Conservation (phyloP, 2,888 invertebrate species). For the Amblyjoppa fuscipennis region DNA sequence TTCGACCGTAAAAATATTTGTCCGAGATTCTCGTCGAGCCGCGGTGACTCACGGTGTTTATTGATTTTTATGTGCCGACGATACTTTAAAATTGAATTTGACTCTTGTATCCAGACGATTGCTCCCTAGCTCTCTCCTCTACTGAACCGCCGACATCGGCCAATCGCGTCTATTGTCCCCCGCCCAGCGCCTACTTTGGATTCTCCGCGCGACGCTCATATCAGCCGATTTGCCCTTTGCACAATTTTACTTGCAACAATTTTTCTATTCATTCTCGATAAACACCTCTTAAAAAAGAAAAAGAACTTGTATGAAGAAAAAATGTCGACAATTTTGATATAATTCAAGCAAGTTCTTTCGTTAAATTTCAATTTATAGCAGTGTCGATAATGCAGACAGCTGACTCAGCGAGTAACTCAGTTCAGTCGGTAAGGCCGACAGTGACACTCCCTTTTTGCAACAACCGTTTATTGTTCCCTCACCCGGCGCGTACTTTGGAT, state of each 20-base stretch:
- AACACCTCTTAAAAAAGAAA: neutral
- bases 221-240: neutral
- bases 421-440: neutral
- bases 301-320: neutral
- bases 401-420: neutral
- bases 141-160: neutral
- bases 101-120: neutral
- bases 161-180: neutral
- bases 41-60: neutral
- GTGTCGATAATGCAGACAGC: neutral
- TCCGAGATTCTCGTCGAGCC: neutral
- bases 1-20: neutral
- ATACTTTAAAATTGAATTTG: conserved; percentile 10
- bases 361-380: neutral
- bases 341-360: neutral
- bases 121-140: neutral
- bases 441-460: too few species aligned
- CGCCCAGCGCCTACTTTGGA: neutral
- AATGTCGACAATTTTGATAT: neutral
- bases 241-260: neutral
- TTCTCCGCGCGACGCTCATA: neutral
- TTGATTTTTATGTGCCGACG: neutral
- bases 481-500: neutral
- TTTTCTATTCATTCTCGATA: neutral
- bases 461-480: neutral